Conservation (phyloP, 2,113 vertebrate genomes). For the Chascanopsetta lugubris region DNA sequence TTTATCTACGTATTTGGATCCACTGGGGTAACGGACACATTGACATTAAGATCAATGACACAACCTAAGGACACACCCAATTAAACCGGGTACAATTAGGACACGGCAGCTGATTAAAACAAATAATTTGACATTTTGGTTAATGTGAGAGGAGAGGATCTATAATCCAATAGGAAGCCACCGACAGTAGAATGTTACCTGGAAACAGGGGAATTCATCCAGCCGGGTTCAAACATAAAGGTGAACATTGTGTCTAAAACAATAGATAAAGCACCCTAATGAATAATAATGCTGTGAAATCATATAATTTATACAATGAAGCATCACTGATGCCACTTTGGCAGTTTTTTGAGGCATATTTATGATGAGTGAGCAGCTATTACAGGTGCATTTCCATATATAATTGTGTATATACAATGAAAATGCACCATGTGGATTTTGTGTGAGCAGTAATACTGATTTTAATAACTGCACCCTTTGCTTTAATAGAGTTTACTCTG, state of each 20-base stretch:
- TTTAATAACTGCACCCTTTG: conserved; percentile 2
- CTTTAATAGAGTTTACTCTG: conserved; percentile 22
- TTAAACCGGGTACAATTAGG: background rate
- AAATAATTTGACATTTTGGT: conserved; percentile 5
- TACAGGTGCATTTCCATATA: background rate
- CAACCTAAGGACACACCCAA: background rate
- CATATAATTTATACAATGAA: background rate
- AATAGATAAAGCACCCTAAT: background rate
- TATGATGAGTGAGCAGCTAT: background rate
- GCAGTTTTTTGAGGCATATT: background rate
- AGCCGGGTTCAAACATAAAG: background rate
- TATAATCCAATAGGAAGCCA: background rate
- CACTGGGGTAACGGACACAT: background rate
- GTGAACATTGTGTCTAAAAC: background rate
- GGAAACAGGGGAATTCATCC: background rate
- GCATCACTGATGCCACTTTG: background rate
- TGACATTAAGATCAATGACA: background rate
- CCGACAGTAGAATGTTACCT: too few relatives aligned
- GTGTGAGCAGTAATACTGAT: conserved; percentile 1
- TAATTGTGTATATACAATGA: too few relatives aligned
- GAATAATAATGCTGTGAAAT: background rate
- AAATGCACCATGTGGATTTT: background rate
- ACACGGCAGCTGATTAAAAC: background rate
- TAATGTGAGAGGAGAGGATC: background rate
- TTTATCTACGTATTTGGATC: too few relatives aligned